These are phyloP conservation scores for Steinernema carpocapsae DNA, from an alignment of 2,888 invertebrate species.

Conservation along the genomic window DNA sequence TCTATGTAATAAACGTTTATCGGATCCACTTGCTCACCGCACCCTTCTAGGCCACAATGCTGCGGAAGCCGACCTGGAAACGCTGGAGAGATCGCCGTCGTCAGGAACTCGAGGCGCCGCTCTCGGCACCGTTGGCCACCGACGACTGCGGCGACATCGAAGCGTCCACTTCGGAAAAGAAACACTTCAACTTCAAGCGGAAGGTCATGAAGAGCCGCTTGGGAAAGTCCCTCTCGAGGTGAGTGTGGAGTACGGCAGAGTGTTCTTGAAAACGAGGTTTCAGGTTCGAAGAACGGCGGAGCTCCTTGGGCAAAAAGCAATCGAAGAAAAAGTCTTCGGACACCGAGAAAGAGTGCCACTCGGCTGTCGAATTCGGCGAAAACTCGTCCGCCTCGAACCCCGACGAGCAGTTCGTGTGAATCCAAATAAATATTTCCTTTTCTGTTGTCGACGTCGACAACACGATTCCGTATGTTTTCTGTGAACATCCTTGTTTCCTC, in stretches of 20 bases:
- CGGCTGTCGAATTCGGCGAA: conserved; percentile 49
- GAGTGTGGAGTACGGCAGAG: neutral
- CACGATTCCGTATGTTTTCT: conserved; percentile 28
- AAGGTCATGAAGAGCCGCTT: conserved; percentile 37
- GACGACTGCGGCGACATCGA: conserved; percentile 31
- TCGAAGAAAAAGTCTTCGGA: conserved; percentile 36
- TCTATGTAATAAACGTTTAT: conserved; percentile 30
- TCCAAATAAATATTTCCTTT: neutral
- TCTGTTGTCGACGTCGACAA: conserved; percentile 31
- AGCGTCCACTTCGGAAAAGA: conserved; percentile 25
- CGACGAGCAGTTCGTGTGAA: conserved; percentile 29
- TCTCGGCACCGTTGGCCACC: conserved; percentile 27
- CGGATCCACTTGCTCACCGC: neutral
- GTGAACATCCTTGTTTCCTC: conserved; percentile 10
- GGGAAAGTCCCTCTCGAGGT: conserved; percentile 39
- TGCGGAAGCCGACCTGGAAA: conserved; percentile 46
- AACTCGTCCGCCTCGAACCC: conserved; percentile 44
- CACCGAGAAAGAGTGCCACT: conserved; percentile 48
- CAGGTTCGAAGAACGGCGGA: conserved; percentile 46
- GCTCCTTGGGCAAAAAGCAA: conserved; percentile 46
- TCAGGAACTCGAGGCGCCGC: conserved; percentile 38
- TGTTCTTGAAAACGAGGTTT: neutral
- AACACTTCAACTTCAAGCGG: conserved; percentile 37
- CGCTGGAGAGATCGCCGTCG: conserved; percentile 38
- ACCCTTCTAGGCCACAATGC: conserved; percentile 49